A percentile compares a stretch with the other conserved stretches of the same genome.
phyloP scores from a whole-genome alignment of 2,113 vertebrate species.

The Cyprinodon brontotheroides region DNA sequence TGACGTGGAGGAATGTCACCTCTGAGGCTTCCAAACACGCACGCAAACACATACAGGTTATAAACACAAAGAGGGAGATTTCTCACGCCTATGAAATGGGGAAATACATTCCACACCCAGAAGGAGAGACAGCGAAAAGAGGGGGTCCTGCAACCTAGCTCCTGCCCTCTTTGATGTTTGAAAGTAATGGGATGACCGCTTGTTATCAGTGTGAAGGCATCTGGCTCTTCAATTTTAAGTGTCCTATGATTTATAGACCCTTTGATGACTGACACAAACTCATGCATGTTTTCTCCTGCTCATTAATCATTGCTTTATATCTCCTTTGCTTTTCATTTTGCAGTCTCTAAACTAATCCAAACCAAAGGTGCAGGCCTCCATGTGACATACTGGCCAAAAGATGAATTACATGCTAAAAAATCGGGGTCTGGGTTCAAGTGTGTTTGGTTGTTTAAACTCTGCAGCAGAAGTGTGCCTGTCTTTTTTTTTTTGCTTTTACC shows the following conservation, averaged over 20 bases:
- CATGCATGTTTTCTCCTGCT: constrained; percentile 38
- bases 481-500: constrained; percentile 29
- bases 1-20: constrained; percentile 77
- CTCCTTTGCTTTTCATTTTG: constrained; percentile 15
- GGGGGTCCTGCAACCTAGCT: constrained; percentile 34
- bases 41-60: constrained; percentile 50
- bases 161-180: constrained; percentile 57
- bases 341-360: constrained; percentile 28
- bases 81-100: constrained; percentile 66
- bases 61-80: constrained; percentile 57
- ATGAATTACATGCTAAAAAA: constrained; percentile 12
- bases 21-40: constrained; percentile 66
- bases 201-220: constrained; percentile 74
- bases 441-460: constrained; percentile 22
- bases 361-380: constrained; percentile 51
- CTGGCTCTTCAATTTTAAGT: constrained; percentile 64
- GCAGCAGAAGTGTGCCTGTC: constrained; percentile 31
- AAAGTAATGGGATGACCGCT: constrained; percentile 64
- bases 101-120: constrained; percentile 62
- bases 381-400: constrained; percentile 35
- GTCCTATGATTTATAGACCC: constrained; percentile 66
- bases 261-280: constrained; percentile 67
- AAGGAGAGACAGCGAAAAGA: constrained; percentile 11
- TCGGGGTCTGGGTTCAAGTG: background rate
- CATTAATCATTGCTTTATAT: constrained; percentile 66